Conservation (phyloP, 2,888 invertebrate genomes). For the Encarsia formosa region DNA sequence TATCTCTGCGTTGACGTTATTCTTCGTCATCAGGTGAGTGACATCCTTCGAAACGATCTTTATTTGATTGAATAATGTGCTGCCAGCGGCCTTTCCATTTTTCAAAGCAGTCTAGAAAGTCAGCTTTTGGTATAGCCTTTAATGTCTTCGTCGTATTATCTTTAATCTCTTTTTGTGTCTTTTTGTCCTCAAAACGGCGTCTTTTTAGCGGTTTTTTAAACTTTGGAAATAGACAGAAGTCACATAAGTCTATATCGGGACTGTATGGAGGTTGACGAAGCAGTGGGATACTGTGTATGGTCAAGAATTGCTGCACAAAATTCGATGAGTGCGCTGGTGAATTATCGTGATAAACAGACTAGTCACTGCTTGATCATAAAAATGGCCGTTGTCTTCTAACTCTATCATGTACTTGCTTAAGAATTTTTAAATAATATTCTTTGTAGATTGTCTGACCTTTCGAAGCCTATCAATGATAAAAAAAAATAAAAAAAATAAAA, state of each 20-base stretch:
- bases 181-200: conserved; percentile 1
- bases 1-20: too few species aligned
- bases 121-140: conserved; percentile 4
- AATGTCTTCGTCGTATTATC: neutral
- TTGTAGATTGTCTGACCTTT: too few species aligned
- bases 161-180: neutral
- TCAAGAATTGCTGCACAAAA: conserved; percentile 5
- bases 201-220: conserved; percentile 8
- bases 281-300: neutral
- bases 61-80: conserved; percentile 1
- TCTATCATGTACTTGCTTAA: neutral
- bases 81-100: neutral
- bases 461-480: too few species aligned
- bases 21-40: too few species aligned
- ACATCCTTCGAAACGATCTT: too few species aligned
- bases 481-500: too few species aligned
- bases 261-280: conserved; percentile 4
- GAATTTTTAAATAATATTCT: neutral
- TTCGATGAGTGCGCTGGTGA: conserved; percentile 7
- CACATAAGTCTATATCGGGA: conserved; percentile 5
- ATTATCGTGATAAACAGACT: conserved; percentile 12
- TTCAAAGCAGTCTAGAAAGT: neutral
- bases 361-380: conserved; percentile 10
- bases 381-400: conserved; percentile 4
- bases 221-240: conserved; percentile 7